phyloP scores from a whole-genome alignment of 2,113 vertebrate species.

The Oncorhynchus gorbuscha region DNA sequence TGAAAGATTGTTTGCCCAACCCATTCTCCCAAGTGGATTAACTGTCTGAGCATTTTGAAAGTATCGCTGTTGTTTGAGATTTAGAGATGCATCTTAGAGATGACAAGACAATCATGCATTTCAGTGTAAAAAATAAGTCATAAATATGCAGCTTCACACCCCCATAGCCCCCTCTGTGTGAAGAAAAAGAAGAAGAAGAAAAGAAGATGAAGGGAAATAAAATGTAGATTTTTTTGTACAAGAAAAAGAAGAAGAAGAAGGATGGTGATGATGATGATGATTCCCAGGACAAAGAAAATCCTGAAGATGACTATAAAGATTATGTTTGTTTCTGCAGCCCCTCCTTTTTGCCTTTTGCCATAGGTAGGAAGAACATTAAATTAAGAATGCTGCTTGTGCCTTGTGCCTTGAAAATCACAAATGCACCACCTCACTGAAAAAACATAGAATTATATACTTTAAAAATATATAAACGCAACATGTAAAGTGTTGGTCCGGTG shows the following conservation, averaged over 20 bases:
- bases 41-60: neutral
- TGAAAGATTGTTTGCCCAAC: conserved; percentile 41
- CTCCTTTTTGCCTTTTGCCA: neutral
- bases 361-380: too few species aligned
- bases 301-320: neutral
- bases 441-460: too few species aligned
- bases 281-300: too few species aligned
- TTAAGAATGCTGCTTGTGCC: neutral
- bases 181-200: too few species aligned
- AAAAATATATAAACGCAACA: too few species aligned
- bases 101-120: conserved; percentile 45
- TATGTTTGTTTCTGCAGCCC: neutral
- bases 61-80: neutral
- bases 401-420: neutral
- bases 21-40: conserved; percentile 4
- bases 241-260: neutral
- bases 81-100: conserved; percentile 30
- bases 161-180: conserved; percentile 8
- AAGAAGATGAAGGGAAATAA: neutral
- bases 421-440: too few species aligned
- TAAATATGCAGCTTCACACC: conserved; percentile 68
- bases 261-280: too few species aligned
- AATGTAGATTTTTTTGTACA: neutral
- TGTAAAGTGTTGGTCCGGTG: too few species aligned
- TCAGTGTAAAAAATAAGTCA: conserved; percentile 51